Conservation (phyloP, 2,888 invertebrate species). For the Aleiodes alternator region DNA sequence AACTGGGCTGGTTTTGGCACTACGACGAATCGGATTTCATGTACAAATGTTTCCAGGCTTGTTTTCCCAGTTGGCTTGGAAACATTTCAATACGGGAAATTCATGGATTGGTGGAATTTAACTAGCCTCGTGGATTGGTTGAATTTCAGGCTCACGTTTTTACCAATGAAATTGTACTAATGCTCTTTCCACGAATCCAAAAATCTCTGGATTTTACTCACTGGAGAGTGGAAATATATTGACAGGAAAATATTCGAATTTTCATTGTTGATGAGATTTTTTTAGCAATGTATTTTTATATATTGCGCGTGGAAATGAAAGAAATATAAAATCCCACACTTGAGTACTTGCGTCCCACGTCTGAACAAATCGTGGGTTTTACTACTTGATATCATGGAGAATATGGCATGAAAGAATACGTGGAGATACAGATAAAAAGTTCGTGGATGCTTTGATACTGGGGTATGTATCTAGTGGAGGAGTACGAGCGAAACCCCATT, state of each 20-base stretch:
- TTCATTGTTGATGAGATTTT: neutral
- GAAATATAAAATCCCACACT: no score
- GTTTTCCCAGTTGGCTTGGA: slow-evolving; percentile 52
- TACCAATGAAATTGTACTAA: slow-evolving; percentile 20
- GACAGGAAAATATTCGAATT: neutral
- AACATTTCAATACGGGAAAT: slow-evolving; percentile 69
- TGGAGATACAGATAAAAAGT: slow-evolving; percentile 49
- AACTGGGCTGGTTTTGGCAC: neutral
- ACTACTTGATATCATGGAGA: slow-evolving; percentile 33
- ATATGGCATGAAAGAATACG: slow-evolving; percentile 8
- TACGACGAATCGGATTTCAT: slow-evolving; percentile 42
- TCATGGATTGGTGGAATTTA: slow-evolving; percentile 66
- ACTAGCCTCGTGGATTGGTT: slow-evolving; percentile 57
- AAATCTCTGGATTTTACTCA: no score
- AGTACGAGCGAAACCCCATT: slow-evolving; percentile 63
- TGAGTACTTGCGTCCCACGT: neutral
- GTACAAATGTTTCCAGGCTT: slow-evolving; percentile 47
- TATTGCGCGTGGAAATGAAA: no score
- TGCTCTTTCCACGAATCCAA: no score
- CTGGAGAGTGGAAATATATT: neutral
- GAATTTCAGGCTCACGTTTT: slow-evolving; percentile 45
- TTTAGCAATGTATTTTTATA: no score
- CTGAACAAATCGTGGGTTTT: slow-evolving; percentile 15
- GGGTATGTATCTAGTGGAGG: slow-evolving; percentile 38
- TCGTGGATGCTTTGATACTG: slow-evolving; percentile 50